These are phyloP conservation scores for Oryzias melastigma DNA, from an alignment of 2,113 vertebrate species.

Conservation along the genomic window DNA sequence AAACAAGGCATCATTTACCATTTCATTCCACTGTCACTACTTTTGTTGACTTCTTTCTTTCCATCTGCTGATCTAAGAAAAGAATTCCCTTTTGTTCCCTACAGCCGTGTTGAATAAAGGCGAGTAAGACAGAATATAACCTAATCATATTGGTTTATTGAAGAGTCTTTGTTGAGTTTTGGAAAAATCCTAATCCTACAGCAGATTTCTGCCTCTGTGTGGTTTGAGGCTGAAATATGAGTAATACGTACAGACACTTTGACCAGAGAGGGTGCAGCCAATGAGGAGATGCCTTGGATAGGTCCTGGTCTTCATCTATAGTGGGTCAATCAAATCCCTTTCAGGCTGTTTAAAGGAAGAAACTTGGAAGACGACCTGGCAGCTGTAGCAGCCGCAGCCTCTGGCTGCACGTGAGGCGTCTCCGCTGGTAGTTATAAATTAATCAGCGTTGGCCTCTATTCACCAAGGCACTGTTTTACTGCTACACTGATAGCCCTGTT, in stretches of 20 bases:
- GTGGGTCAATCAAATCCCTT: conserved; percentile 33
- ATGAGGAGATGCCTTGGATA: conserved; percentile 44
- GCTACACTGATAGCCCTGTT: conserved; percentile 47
- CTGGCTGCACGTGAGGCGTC: conserved; percentile 7
- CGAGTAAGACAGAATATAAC: conserved; percentile 36
- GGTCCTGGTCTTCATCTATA: conserved; percentile 2
- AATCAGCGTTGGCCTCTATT: conserved; percentile 22
- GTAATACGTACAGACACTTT: conserved; percentile 48
- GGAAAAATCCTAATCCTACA: too few species aligned
- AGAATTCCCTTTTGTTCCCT: conserved; percentile 74
- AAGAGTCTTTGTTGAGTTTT: too few species aligned
- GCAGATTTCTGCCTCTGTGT: conserved; percentile 47
- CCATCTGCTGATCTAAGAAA: conserved; percentile 60
- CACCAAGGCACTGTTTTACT: conserved; percentile 16
- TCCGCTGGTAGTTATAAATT: conserved; percentile 21
- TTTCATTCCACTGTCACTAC: conserved; percentile 56
- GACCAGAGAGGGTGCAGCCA: conserved; percentile 36
- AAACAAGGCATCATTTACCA: neutral
- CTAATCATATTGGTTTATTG: conserved; percentile 1
- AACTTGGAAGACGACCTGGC: conserved; percentile 15
- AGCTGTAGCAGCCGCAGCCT: conserved; percentile 16
- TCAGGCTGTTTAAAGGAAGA: conserved; percentile 16
- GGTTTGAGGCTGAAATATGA: conserved; percentile 44
- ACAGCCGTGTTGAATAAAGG: conserved; percentile 53
- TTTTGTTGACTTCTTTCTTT: conserved; percentile 69